These are phyloP conservation scores for Egretta garzetta DNA, from an alignment of 2,113 vertebrate species.

Conservation along the genomic window DNA sequence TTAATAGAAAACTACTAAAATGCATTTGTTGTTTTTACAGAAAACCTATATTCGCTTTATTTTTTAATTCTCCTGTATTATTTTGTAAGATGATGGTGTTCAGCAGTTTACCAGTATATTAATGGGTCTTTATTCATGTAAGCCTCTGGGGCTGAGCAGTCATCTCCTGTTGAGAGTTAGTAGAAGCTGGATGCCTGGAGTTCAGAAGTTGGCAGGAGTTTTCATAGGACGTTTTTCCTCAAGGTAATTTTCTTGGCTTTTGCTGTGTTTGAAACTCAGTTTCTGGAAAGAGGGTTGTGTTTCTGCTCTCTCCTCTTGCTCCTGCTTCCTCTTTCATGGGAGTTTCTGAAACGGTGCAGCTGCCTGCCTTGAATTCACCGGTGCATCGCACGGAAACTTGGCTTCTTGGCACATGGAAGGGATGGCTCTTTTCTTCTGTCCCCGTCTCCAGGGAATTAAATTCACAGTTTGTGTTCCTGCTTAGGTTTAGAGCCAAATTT, in stretches of 20 bases:
- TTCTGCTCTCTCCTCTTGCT: background rate
- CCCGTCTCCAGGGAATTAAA: background rate
- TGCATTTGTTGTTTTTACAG: fast-evolving
- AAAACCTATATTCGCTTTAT: background rate
- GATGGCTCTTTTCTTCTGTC: background rate
- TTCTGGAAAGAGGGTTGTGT: background rate
- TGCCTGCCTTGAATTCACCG: background rate
- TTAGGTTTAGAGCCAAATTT: background rate
- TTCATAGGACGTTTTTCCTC: background rate
- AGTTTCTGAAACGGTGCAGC: slow-evolving; percentile 20
- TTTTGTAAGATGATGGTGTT: background rate
- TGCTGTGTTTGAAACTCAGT: background rate
- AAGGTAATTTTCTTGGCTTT: background rate
- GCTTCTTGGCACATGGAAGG: background rate
- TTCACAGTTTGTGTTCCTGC: background rate
- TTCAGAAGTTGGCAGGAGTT: background rate
- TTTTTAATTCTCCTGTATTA: background rate
- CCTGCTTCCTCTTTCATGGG: background rate
- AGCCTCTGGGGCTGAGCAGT: background rate
- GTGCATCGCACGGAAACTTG: background rate
- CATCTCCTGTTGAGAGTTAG: background rate
- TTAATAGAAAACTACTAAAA: background rate
- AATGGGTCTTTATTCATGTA: background rate
- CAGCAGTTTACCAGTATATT: background rate
- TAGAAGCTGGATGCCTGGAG: background rate